Conservation (phyloP, 2,113 vertebrate species). For the Murina feae region DNA sequence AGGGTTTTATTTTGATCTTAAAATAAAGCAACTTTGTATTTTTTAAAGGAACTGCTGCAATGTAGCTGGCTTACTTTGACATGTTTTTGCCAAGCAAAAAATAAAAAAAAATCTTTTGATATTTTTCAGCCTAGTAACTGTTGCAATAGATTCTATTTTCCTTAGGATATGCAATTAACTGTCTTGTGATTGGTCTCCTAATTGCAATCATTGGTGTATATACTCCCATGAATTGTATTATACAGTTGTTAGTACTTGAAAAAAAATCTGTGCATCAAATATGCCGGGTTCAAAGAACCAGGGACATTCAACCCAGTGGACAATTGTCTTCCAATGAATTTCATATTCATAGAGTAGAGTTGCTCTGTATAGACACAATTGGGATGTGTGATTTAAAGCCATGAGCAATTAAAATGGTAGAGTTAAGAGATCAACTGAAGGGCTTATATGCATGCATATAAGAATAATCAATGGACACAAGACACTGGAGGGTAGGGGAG, state of each 20-base stretch:
- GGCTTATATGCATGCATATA: too few relatives aligned
- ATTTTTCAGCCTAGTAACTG: constrained; percentile 10
- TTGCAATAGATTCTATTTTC: not conserved
- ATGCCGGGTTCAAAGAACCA: not conserved
- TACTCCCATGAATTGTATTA: not conserved
- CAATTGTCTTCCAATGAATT: not conserved
- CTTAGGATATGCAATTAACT: constrained; percentile 21
- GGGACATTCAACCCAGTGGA: not conserved
- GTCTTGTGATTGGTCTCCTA: not conserved
- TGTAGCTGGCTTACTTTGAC: not conserved
- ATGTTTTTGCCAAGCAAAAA: not conserved
- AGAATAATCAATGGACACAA: too few relatives aligned
- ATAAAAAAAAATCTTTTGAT: not conserved
- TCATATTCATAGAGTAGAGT: not conserved
- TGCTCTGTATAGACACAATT: not conserved
- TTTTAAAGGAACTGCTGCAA: constrained; percentile 38
- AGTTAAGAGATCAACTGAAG: too few relatives aligned
- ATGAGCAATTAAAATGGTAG: too few relatives aligned
- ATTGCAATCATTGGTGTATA: not conserved
- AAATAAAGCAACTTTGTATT: constrained; percentile 34
- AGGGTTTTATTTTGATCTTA: constrained; percentile 50
- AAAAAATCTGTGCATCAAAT: not conserved
- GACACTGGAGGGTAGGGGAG: too few relatives aligned
- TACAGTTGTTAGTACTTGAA: not conserved
- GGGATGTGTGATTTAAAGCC: not conserved